Evolutionary conservation across 2,888 invertebrate species (phyloP), one percentile per base, ranked within the genome.

Genomic region (Stenichneumon culpator): DNA sequence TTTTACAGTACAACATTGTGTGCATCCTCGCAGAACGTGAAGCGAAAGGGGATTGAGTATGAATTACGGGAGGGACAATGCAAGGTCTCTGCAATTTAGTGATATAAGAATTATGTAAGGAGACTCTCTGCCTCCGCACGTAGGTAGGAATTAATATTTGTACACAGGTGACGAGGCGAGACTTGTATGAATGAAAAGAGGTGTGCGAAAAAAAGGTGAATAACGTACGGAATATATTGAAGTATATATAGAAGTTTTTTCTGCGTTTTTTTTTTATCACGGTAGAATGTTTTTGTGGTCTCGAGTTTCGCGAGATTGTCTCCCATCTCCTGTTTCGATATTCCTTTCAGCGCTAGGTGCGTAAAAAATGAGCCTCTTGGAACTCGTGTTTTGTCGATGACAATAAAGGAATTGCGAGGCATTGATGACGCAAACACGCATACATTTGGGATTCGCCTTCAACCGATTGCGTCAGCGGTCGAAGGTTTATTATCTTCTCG

Each of bases 11-110:
- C 47, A 63, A 50, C n/a, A 39, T 70, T 28, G 39, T 63, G 60
- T 39, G 63, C 50, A 72, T 78, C 32, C 22, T 72, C 28, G 50
- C n/a, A 19, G 47, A 78, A 72, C 72, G 65, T 52, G 63, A 69
- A 69, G 63, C 47, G 47, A 60, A 69, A 54, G 72, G 75, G 39
- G 67, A 78, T 77, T 67, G 78, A 82, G 70, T 78, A 77, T n/a
- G 72, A 82, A 82, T 82, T 25, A 68, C 69, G 50, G 54, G 70
- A 39, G 70, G 67, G 67, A 82, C 82, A 78, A 78, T 82, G 82
- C 82, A 82, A 78, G 82, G 82, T 82, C 82, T 73, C 50, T 22
- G 47, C 32, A 70, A 78, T 82, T 68, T 39, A 52, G 16, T 36
- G 67, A 72, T 82, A 65, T 44, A 65, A 52, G 36, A 78, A 82